Evolutionary conservation across 2,797 vertebrate genomes (phyloP).

Genomic region (Pempheris klunzingeri): DNA sequence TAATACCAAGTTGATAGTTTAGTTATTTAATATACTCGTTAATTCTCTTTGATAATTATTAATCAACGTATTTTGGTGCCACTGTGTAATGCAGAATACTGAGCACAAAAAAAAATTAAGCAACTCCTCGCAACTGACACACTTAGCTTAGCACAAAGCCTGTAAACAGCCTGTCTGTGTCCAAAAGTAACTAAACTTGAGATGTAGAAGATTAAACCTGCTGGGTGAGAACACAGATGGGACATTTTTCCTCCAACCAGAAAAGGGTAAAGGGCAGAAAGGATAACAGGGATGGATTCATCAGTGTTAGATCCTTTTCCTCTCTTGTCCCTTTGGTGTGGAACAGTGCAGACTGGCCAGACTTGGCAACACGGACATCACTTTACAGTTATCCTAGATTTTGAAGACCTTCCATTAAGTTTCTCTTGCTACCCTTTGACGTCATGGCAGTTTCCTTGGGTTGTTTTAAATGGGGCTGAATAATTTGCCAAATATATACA

Average conservation of each 20-base stretch:
- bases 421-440: background rate
- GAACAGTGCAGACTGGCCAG: background rate
- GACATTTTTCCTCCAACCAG: background rate
- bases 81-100: too few species aligned
- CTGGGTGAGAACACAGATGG: background rate
- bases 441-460: background rate
- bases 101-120: background rate
- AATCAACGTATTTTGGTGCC: too few species aligned
- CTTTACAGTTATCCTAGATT: background rate
- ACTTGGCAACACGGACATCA: background rate
- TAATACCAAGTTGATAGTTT: too few species aligned
- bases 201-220: constrained; percentile 15
- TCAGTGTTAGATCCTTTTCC: background rate
- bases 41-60: too few species aligned
- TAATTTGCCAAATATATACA: background rate
- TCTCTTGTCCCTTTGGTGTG: background rate
- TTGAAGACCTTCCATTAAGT: background rate
- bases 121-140: background rate
- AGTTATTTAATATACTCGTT: too few species aligned
- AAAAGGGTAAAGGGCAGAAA: constrained; percentile 16
- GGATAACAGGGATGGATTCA: constrained; percentile 1
- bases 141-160: background rate
- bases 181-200: constrained; percentile 11
- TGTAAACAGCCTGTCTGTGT: background rate
- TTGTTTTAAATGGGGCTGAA: background rate